Evolutionary conservation across 2,888 invertebrate genomes (phyloP).

Genomic region (Ecdyonurus torrentis): DNA sequence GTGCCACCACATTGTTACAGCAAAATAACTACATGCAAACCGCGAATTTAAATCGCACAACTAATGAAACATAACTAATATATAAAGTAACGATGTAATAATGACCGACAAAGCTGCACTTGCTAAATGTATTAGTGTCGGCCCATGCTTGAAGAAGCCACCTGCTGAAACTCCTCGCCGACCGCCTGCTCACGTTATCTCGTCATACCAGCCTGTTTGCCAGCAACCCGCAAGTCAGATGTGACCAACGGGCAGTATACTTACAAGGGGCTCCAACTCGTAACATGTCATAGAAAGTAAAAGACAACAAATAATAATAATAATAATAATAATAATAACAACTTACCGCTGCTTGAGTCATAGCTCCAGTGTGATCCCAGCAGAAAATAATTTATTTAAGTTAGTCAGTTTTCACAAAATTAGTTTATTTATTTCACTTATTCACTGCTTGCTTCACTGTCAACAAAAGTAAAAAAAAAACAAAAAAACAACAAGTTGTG

Average conservation of each 20-base stretch:
- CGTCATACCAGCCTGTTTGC: background rate
- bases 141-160: background rate
- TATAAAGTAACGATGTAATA: background rate
- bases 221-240: background rate
- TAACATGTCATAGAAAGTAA: background rate
- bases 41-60: background rate
- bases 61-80: background rate
- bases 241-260: background rate
- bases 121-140: background rate
- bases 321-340: too few relatives aligned
- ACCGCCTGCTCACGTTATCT: background rate
- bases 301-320: too few relatives aligned
- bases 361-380: background rate
- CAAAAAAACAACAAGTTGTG: too few relatives aligned
- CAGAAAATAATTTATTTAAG: background rate
- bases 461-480: too few relatives aligned
- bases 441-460: too few relatives aligned
- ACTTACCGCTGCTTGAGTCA: background rate
- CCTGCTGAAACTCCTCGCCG: background rate
- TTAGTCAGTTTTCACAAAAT: too few relatives aligned
- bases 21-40: background rate
- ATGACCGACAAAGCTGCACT: background rate
- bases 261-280: background rate
- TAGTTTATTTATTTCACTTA: too few relatives aligned
- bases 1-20: background rate